These are phyloP conservation scores for Mesochorus sp. DNA, from an alignment of 2,888 invertebrate species.

Conservation along the genomic window DNA sequence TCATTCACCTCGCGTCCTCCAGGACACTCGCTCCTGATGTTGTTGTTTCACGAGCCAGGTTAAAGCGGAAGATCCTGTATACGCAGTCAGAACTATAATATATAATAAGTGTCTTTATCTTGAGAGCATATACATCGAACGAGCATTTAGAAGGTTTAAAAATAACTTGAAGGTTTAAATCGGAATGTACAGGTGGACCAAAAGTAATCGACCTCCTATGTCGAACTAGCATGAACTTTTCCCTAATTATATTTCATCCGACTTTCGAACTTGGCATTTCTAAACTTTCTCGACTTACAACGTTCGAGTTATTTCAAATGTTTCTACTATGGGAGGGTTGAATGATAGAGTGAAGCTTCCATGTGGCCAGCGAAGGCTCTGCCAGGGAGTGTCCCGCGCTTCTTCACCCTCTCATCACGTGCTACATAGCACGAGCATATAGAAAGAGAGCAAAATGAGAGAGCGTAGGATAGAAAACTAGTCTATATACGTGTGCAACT, in stretches of 20 bases:
- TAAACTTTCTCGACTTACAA: background rate
- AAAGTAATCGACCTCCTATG: no score
- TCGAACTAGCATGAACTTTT: no score
- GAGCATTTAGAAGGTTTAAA: no score
- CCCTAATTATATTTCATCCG: no score
- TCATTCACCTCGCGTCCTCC: slow-evolving; percentile 77
- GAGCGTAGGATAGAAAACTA: slow-evolving; percentile 52
- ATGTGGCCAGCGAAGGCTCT: slow-evolving; percentile 12
- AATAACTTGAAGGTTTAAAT: no score
- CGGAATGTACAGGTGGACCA: no score
- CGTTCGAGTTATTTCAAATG: background rate
- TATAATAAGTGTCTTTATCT: no score
- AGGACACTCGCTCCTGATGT: slow-evolving; percentile 72
- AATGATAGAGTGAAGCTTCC: slow-evolving; percentile 20
- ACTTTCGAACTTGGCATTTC: no score
- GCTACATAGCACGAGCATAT: background rate
- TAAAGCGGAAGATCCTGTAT: slow-evolving; percentile 76
- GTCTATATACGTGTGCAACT: slow-evolving; percentile 50
- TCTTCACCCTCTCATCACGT: slow-evolving; percentile 38
- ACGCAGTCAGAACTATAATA: no score
- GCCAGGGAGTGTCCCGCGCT: slow-evolving; percentile 57
- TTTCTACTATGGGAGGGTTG: slow-evolving; percentile 1
- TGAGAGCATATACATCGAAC: no score
- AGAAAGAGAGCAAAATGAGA: slow-evolving; percentile 28
- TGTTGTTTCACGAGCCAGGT: slow-evolving; percentile 68